Base-by-base conservation (phyloP, 2,888 invertebrate genomes). In the Melieria crassipennis region DNA sequence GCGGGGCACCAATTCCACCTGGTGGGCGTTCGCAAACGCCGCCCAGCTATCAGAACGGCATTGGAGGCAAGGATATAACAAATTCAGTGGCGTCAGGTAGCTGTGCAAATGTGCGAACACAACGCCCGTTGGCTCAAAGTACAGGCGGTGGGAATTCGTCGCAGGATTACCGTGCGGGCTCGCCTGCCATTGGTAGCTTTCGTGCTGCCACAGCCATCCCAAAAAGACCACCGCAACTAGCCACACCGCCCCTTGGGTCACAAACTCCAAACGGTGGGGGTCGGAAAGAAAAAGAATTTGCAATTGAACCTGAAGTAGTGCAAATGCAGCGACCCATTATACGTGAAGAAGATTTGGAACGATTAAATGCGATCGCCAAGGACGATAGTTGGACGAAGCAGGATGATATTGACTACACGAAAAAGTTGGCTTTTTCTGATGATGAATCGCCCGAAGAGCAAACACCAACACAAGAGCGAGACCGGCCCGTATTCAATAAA, bases 401-500 rank as follows among this genome's bases (percentile, higher is more conserved):
- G 81, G 96, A 96, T 84, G 96, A 96, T 85, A 95, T 97, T 84
- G 97, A 97, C 88, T 97, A 97, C 85, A 95, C 95, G 89, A 95
- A 96, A 88, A 97, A 96, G 87, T 88, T 98, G 84, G 93, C 94
- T 78, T 98, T 97, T 87, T 97, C 97, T 83, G 97, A 98, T 87
- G 97, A 97, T 81, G 97, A 97, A 86, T 88, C 88, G 67, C 84
- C 85, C 46, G 77, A 77, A 65, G 82, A 83, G 50, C 75, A 75
- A 46, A 79, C 78, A 1, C 78, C 79, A 62, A 75, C 75, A 13
- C 75, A 78, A 62, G 75, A 79, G 64, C 80, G 79, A 9, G 78
- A 78, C 65, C 77, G 77, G 73, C 75, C 75, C 79, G 76, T 73
- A 78, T 77, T 76, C 65, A 79, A 77, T 74, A 78, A 69, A 65